Conservation (phyloP, 2,113 vertebrate genomes). For the Struthio camelus region DNA sequence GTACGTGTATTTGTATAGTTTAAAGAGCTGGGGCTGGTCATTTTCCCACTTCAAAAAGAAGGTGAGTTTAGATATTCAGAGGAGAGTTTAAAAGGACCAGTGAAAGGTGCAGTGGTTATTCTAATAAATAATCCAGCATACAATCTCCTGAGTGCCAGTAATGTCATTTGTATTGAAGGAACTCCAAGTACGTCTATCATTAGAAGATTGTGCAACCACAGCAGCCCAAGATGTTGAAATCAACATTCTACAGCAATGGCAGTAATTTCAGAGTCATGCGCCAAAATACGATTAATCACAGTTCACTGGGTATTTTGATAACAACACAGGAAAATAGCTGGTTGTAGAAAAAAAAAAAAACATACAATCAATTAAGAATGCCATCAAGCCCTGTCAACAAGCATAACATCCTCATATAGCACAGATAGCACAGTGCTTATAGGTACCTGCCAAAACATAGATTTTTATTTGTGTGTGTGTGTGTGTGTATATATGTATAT, state of each 20-base stretch:
- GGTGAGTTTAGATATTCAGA: not conserved
- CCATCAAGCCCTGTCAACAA: not conserved
- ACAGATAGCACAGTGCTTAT: not conserved
- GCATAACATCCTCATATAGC: not conserved
- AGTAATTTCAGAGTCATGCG: not conserved
- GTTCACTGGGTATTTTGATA: conserved; percentile 1
- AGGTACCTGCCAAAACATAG: not conserved
- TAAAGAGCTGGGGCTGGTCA: not conserved
- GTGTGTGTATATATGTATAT: no score
- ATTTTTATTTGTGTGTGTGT: no score
- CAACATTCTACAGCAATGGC: not conserved
- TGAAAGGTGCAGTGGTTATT: not conserved
- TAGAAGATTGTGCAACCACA: conserved; percentile 12
- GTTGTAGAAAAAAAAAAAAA: not conserved
- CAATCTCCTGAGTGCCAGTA: not conserved
- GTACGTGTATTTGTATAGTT: rapidly evolving
- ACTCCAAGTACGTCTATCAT: conserved; percentile 24
- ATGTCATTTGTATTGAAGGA: conserved; percentile 42
- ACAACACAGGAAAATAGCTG: not conserved
- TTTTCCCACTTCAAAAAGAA: not conserved
- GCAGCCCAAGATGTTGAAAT: conserved; percentile 19
- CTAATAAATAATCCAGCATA: not conserved
- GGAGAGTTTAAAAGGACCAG: not conserved
- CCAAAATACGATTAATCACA: conserved; percentile 28
- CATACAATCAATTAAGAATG: not conserved